Percentiles rank a stretch among this genome's conserved stretches.
Conservation (phyloP, 2,888 invertebrate species). For the Quadroppia sp. region DNA sequence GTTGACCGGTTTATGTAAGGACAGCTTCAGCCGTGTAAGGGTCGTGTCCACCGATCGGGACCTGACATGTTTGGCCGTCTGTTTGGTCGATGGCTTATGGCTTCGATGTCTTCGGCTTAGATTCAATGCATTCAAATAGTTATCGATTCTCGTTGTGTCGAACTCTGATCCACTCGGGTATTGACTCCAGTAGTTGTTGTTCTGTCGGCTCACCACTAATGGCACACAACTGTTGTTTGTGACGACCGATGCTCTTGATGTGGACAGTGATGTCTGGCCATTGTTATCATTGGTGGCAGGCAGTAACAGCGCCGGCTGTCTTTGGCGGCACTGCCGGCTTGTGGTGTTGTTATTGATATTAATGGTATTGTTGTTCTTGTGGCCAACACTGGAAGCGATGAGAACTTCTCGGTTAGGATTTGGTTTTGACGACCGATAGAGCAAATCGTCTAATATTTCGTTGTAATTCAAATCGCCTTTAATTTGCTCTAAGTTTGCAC, state of each 20-base stretch:
- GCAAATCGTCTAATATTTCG: conserved; percentile 23
- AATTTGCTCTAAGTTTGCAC: background rate
- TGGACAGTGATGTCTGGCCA: background rate
- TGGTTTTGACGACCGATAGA: conserved; percentile 26
- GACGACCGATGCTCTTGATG: background rate
- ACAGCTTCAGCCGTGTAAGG: conserved; percentile 19
- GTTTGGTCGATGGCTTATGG: background rate
- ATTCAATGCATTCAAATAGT: conserved; percentile 35
- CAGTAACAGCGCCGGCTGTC: conserved; percentile 38
- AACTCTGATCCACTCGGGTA: conserved; percentile 41
- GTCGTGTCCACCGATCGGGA: conserved; percentile 40
- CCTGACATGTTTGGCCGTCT: background rate
- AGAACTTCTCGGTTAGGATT: conserved; percentile 25
- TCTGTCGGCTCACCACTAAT: conserved; percentile 10
- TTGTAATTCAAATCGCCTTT: background rate
- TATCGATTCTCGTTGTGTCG: conserved; percentile 40
- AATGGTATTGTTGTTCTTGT: background rate
- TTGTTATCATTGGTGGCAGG: background rate
- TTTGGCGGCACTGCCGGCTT: conserved; percentile 23
- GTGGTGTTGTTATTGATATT: background rate
- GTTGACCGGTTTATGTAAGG: conserved; percentile 14
- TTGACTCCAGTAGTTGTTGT: conserved; percentile 20
- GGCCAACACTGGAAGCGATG: conserved; percentile 24
- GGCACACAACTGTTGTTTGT: background rate
- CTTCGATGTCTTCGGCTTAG: conserved; percentile 22